Conservation (phyloP, 2,113 vertebrate genomes). For the Odocoileus hemionus region DNA sequence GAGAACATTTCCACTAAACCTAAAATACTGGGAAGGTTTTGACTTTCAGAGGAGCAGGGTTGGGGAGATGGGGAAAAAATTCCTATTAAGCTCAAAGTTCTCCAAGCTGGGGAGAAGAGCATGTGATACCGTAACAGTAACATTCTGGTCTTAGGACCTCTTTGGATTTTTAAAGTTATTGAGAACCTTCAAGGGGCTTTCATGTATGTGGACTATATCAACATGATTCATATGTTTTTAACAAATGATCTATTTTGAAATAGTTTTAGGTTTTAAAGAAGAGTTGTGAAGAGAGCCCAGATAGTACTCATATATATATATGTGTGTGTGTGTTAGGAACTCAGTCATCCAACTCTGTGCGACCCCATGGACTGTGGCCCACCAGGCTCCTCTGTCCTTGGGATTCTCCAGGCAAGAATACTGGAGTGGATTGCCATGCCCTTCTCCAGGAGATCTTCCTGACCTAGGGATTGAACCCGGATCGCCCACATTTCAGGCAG, state of each 20-base stretch:
- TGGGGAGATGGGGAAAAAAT: not conserved
- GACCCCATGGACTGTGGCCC: not conserved
- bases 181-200: not conserved
- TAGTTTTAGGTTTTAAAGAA: not conserved
- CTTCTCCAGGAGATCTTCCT: not conserved
- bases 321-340: not conserved
- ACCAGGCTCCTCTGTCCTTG: not conserved
- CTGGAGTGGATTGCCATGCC: not conserved
- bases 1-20: not conserved
- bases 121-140: fast-evolving
- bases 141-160: not conserved
- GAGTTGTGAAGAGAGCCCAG: not conserved
- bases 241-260: not conserved
- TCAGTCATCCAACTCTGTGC: not conserved
- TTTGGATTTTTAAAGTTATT: not conserved
- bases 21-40: not conserved
- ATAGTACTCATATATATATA: not conserved
- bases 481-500: not conserved
- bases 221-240: not conserved
- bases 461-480: fast-evolving
- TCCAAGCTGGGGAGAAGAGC: not conserved
- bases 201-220: not conserved
- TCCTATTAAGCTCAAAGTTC: not conserved
- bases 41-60: not conserved
- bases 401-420: not conserved